These are phyloP conservation scores for Onthophagus taurus DNA, from an alignment of 1,140 invertebrate genomes.

Conservation along the genomic window DNA sequence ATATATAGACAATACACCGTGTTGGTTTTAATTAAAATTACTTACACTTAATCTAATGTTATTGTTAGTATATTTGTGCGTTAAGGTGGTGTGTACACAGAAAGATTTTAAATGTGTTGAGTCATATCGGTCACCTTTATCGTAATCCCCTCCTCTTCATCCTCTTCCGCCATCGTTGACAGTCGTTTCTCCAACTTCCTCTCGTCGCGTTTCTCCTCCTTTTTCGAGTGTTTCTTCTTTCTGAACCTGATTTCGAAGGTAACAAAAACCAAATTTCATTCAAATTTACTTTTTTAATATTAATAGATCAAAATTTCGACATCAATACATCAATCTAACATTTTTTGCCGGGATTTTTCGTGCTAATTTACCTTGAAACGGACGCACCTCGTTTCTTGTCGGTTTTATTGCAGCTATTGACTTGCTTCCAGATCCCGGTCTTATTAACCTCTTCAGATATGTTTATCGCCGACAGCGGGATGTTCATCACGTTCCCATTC, in stretches of 20 bases:
- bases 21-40: no score
- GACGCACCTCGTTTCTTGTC: no score
- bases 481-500: slow-evolving; percentile 88
- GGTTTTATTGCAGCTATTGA: slow-evolving; percentile 54
- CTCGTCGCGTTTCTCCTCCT: slow-evolving; percentile 47
- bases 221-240: slow-evolving; percentile 44
- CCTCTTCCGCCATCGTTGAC: slow-evolving; percentile 51
- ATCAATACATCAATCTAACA: no score
- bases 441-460: slow-evolving; percentile 91
- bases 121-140: slow-evolving; percentile 44
- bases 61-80: no score
- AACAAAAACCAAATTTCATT: background rate
- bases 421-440: slow-evolving; percentile 89
- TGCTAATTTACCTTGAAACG: no score
- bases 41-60: no score
- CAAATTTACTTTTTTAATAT: background rate
- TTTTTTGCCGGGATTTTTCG: slow-evolving; percentile 26
- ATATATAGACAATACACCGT: no score
- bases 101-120: slow-evolving; percentile 29
- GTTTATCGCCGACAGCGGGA: slow-evolving; percentile 78
- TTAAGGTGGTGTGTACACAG: no score
- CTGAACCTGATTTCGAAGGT: slow-evolving; percentile 28
- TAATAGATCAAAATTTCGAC: background rate
- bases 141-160: slow-evolving; percentile 43
- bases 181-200: slow-evolving; percentile 42